Conservation (phyloP, 2,888 invertebrate species). For the Cheiracanthium punctorium region DNA sequence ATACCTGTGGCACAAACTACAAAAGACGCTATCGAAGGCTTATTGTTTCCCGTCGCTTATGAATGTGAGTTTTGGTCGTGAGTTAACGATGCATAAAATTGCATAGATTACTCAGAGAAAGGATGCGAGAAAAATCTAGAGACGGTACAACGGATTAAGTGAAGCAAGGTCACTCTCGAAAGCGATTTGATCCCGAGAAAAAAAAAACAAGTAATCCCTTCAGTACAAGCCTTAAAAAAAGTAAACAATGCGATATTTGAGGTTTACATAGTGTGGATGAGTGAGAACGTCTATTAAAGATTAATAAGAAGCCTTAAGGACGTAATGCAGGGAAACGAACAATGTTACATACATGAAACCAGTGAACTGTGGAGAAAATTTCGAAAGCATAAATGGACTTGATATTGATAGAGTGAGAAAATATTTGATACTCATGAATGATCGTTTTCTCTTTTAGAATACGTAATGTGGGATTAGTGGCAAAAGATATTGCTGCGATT, state of each 20-base stretch:
- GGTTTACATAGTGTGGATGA: not conserved
- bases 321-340: not conserved
- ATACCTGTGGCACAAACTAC: not conserved
- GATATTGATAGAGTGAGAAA: not conserved
- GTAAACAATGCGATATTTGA: not conserved
- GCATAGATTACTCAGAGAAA: conserved; percentile 31
- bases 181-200: not conserved
- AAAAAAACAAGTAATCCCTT: not conserved
- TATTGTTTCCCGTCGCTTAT: too few relatives aligned
- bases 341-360: not conserved
- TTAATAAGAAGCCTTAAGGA: not conserved
- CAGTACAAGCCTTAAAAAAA: not conserved
- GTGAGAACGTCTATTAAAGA: not conserved
- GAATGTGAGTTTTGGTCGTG: too few relatives aligned
- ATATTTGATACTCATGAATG: too few relatives aligned
- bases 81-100: not conserved
- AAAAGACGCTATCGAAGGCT: not conserved
- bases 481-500: too few relatives aligned
- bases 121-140: conserved; percentile 25
- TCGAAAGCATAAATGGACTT: not conserved
- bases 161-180: conserved; percentile 26
- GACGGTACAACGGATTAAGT: conserved; percentile 12
- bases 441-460: too few relatives aligned
- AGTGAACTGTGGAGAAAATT: not conserved
- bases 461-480: too few relatives aligned